These are phyloP conservation scores for Falcunculus frontatus DNA, from an alignment of 2,113 vertebrate genomes.

Conservation along the genomic window DNA sequence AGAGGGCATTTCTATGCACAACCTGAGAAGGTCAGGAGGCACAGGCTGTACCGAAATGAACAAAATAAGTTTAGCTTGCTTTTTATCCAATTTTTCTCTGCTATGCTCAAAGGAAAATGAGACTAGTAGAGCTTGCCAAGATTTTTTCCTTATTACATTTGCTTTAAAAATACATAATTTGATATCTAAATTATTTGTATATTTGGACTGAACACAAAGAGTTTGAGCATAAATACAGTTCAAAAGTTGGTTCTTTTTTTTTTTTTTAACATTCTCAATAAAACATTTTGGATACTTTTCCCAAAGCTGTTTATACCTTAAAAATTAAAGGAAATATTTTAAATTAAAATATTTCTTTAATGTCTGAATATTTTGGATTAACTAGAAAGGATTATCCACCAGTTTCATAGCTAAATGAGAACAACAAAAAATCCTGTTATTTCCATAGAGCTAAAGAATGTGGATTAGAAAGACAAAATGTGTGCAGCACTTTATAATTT, in stretches of 20 bases:
- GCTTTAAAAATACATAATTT: neutral
- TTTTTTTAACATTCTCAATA: neutral
- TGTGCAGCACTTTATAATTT: neutral
- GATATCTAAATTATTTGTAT: neutral
- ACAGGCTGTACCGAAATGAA: neutral
- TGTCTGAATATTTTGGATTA: neutral
- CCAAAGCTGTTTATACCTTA: neutral
- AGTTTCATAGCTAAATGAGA: neutral
- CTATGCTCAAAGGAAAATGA: neutral
- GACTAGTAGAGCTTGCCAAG: neutral
- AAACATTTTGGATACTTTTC: neutral
- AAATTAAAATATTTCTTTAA: neutral
- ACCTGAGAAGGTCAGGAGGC: neutral
- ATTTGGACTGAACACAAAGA: neutral
- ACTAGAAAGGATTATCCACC: neutral
- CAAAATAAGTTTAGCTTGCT: neutral
- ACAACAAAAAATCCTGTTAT: neutral
- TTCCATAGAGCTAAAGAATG: neutral
- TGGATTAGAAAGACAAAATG: neutral
- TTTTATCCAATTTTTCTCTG: neutral
- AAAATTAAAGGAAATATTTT: neutral
- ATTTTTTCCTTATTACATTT: neutral
- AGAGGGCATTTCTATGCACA: neutral
- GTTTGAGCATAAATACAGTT: neutral
- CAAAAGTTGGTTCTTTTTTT: neutral